phyloP scores from a whole-genome alignment of 2,797 vertebrate genomes.

The Epinephelus malabaricus region DNA sequence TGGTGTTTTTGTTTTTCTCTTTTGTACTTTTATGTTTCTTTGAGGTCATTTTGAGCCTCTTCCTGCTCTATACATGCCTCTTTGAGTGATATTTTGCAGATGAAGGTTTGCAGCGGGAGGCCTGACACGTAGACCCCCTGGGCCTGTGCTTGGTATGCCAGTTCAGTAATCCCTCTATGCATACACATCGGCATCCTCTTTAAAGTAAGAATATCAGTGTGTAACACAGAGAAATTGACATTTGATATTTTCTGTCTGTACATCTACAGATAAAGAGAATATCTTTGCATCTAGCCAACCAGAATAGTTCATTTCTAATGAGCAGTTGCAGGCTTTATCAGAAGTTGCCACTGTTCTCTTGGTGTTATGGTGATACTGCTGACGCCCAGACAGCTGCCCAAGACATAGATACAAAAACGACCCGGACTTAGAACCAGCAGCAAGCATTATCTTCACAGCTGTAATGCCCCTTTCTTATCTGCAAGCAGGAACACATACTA shows the following conservation, averaged over 20 bases:
- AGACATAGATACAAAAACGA: slow-evolving; percentile 1
- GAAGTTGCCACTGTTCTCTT: neutral
- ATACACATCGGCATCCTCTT: no score
- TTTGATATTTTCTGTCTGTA: neutral
- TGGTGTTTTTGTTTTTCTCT: no score
- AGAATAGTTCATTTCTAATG: neutral
- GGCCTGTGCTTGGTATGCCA: no score
- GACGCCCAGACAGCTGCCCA: slow-evolving; percentile 9
- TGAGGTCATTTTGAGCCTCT: no score
- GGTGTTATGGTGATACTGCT: neutral
- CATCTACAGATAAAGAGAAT: neutral
- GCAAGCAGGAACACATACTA: neutral
- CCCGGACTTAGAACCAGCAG: neutral
- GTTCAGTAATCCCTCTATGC: no score
- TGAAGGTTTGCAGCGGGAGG: no score
- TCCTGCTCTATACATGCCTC: no score
- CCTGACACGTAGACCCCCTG: no score
- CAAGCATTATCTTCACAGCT: neutral
- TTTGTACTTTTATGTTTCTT: no score
- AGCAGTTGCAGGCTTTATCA: neutral
- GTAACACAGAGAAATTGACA: neutral
- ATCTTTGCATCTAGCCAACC: neutral
- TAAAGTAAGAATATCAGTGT: no score
- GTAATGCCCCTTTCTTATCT: neutral
- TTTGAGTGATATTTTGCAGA: no score